These are phyloP conservation scores for Enteromius radiatus DNA, from an alignment of 2,797 vertebrate species.

Conservation along the genomic window DNA sequence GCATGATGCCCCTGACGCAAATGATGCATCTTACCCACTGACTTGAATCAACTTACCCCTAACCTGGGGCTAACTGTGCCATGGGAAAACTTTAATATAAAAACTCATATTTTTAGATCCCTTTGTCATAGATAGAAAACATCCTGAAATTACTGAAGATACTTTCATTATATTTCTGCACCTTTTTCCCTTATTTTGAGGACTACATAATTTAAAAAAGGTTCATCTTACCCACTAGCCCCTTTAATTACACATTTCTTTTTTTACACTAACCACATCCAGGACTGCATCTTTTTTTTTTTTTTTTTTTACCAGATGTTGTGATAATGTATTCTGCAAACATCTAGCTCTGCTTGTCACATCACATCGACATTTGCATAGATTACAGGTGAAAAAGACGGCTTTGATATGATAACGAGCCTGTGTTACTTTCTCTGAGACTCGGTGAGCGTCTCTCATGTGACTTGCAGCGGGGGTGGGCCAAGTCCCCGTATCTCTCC, in stretches of 20 bases:
- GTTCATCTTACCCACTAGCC: not conserved
- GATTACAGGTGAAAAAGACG: conserved; percentile 35
- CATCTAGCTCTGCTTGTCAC: conserved; percentile 37
- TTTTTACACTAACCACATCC: conserved; percentile 15
- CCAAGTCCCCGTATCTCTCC: conserved; percentile 20
- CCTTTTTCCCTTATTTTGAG: not conserved
- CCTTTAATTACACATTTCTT: too few species aligned
- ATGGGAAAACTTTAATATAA: not conserved
- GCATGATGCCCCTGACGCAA: not conserved
- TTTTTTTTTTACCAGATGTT: conserved; percentile 26
- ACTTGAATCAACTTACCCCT: not conserved
- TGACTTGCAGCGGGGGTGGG: not conserved
- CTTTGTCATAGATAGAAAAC: not conserved
- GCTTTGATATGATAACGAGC: conserved; percentile 45
- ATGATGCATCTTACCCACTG: not conserved
- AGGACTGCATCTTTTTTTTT: too few species aligned
- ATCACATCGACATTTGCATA: conserved; percentile 35
- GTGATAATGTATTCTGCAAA: conserved; percentile 15
- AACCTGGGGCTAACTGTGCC: not conserved
- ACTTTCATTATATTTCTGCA: not conserved
- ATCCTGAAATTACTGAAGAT: not conserved
- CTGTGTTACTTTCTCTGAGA: conserved; percentile 5
- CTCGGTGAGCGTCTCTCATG: conserved; percentile 19
- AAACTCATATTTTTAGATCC: not conserved
- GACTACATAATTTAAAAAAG: not conserved